These are phyloP conservation scores for Drosophila guanche DNA, from an alignment of 1,140 invertebrate species.

Conservation along the genomic window DNA sequence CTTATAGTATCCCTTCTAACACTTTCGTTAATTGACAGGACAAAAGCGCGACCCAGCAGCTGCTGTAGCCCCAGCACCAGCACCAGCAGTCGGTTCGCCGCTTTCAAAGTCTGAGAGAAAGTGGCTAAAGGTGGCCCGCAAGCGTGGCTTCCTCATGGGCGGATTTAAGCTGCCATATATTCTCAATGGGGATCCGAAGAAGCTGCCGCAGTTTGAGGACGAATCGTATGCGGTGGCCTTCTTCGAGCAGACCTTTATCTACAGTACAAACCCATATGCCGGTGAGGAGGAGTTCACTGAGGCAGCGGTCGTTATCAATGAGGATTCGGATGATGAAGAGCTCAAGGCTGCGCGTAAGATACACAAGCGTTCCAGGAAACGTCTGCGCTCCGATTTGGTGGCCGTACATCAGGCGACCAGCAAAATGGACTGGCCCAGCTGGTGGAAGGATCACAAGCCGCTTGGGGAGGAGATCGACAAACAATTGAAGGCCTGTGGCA, in stretches of 20 bases:
- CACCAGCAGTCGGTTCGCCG: no score
- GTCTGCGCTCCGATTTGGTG: constrained; percentile 51
- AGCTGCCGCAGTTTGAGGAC: constrained; percentile 56
- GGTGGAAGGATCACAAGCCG: constrained; percentile 64
- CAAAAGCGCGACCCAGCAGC: constrained; percentile 44
- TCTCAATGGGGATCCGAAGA: constrained; percentile 43
- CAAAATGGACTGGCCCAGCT: constrained; percentile 53
- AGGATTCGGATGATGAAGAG: constrained; percentile 26
- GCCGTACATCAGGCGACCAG: constrained; percentile 40
- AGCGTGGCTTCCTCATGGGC: constrained; percentile 65
- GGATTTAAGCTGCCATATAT: constrained; percentile 53
- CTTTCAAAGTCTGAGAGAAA: constrained; percentile 60
- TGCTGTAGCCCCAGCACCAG: constrained; percentile 3
- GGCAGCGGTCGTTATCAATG: constrained; percentile 35
- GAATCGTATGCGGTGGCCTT: constrained; percentile 66
- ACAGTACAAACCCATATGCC: constrained; percentile 63
- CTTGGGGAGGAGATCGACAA: constrained; percentile 54
- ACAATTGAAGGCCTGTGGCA: constrained; percentile 41
- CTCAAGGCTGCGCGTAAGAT: constrained; percentile 50
- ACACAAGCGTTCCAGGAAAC: constrained; percentile 54
- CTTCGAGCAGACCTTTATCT: constrained; percentile 63
- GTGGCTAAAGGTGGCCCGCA: constrained; percentile 57
- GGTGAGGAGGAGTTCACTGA: constrained; percentile 56
- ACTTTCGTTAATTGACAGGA: constrained; percentile 6
- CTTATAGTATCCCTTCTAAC: not conserved